Percentiles rank a stretch among this genome's conserved stretches.
These are phyloP conservation scores for Plestiodon gilberti DNA, from an alignment of 2,113 vertebrate genomes.

Conservation along the genomic window DNA sequence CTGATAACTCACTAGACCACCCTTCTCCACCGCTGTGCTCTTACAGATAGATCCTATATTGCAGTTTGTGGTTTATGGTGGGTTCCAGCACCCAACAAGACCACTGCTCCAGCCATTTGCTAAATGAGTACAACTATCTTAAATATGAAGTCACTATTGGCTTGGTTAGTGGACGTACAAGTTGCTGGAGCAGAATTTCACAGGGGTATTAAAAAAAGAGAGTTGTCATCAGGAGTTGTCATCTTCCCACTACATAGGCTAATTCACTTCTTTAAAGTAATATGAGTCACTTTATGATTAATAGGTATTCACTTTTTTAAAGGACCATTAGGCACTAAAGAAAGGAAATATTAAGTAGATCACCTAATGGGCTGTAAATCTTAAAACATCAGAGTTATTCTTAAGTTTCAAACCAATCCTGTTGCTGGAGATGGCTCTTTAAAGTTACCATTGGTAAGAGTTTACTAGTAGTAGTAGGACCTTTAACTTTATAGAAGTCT, in stretches of 20 bases:
- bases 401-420: conserved; percentile 55
- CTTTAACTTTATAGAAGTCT: conserved; percentile 40
- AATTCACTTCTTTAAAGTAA: conserved; percentile 47
- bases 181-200: neutral
- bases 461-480: conserved; percentile 42
- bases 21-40: too few relatives aligned
- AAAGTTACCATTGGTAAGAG: conserved; percentile 65
- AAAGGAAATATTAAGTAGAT: conserved; percentile 56
- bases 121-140: neutral
- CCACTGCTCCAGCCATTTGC: too few relatives aligned
- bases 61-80: too few relatives aligned
- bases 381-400: conserved; percentile 27
- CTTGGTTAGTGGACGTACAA: neutral
- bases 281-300: conserved; percentile 58
- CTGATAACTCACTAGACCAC: too few relatives aligned
- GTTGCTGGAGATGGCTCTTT: conserved; percentile 59
- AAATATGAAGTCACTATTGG: neutral
- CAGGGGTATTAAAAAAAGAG: neutral
- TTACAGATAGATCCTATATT: too few relatives aligned
- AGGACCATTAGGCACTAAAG: conserved; percentile 52
- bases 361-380: neutral
- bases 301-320: conserved; percentile 64
- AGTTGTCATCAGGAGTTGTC: conserved; percentile 32
- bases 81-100: too few relatives aligned
- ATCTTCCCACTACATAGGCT: conserved; percentile 53